phyloP scores from a whole-genome alignment of 2,888 invertebrate species.

The Myopa tessellatipennis region DNA sequence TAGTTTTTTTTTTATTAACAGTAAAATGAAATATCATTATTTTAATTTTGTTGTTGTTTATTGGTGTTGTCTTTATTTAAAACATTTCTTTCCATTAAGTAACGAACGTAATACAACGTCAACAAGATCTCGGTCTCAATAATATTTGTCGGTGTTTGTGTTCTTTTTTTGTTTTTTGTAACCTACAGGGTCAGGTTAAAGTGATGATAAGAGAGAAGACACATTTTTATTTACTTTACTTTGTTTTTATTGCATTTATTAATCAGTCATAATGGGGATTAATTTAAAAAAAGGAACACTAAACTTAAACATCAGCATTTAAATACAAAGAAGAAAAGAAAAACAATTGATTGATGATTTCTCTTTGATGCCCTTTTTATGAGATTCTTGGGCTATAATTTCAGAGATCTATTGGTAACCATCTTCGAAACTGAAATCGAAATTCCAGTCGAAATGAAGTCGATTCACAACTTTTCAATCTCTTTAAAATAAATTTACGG shows the following conservation, averaged over 20 bases:
- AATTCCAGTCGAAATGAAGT: no score
- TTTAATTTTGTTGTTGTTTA: background rate
- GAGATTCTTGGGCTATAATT: no score
- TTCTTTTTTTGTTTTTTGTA: slow-evolving; percentile 39
- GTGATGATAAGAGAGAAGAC: background rate
- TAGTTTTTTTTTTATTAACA: background rate
- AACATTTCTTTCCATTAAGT: background rate
- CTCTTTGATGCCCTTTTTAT: no score
- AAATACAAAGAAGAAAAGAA: no score
- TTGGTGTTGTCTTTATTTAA: background rate
- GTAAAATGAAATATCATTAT: no score
- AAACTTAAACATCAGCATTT: no score
- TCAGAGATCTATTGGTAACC: no score
- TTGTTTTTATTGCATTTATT: background rate
- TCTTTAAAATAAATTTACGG: no score
- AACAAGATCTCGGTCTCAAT: background rate
- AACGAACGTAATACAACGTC: background rate
- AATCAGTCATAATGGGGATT: background rate
- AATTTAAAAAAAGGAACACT: no score
- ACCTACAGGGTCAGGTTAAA: background rate
- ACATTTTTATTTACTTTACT: background rate
- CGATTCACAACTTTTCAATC: no score
- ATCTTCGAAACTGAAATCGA: no score
- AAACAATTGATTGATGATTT: no score
- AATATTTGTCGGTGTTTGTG: slow-evolving; percentile 28